A percentile compares a stretch with the other conserved stretches of the same genome.
phyloP scores from a whole-genome alignment of 1,140 invertebrate species.

The Zaprionus lachaisei region DNA sequence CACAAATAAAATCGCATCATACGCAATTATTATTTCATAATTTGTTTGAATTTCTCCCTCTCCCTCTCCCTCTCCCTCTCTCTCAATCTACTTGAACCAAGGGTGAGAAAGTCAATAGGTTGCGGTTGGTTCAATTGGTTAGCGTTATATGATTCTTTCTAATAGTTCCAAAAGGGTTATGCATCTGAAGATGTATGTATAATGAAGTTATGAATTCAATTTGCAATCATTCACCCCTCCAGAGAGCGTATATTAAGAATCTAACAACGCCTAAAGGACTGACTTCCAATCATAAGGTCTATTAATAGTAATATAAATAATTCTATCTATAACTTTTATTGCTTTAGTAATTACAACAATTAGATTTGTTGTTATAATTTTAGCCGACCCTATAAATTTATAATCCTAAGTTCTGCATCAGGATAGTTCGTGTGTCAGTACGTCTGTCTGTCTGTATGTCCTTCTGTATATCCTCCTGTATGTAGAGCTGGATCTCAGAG shows the following conservation, averaged over 20 bases:
- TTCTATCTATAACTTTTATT: too few relatives aligned
- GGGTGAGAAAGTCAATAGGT: conserved; percentile 81
- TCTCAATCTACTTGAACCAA: conserved; percentile 11
- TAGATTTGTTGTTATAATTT: conserved; percentile 84
- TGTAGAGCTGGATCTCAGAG: too few relatives aligned
- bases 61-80: conserved; percentile 15
- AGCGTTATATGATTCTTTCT: not conserved
- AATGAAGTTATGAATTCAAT: not conserved
- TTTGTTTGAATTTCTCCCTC: conserved; percentile 61
- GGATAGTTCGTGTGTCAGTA: too few relatives aligned
- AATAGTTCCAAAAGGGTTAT: not conserved
- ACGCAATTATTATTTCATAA: conserved; percentile 81
- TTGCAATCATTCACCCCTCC: too few relatives aligned
- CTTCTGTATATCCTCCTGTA: too few relatives aligned
- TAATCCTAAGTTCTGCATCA: too few relatives aligned
- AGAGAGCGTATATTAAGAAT: too few relatives aligned
- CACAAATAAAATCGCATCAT: conserved; percentile 64
- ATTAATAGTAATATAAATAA: too few relatives aligned
- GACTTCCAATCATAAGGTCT: too few relatives aligned
- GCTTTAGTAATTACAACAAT: conserved; percentile 84
- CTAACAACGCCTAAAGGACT: too few relatives aligned
- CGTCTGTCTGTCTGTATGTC: too few relatives aligned
- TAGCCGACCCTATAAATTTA: conserved; percentile 36
- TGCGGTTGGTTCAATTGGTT: conserved; percentile 23
- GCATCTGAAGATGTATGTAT: not conserved